Conservation (phyloP, 2,888 invertebrate genomes). For the Dynastes maya region DNA sequence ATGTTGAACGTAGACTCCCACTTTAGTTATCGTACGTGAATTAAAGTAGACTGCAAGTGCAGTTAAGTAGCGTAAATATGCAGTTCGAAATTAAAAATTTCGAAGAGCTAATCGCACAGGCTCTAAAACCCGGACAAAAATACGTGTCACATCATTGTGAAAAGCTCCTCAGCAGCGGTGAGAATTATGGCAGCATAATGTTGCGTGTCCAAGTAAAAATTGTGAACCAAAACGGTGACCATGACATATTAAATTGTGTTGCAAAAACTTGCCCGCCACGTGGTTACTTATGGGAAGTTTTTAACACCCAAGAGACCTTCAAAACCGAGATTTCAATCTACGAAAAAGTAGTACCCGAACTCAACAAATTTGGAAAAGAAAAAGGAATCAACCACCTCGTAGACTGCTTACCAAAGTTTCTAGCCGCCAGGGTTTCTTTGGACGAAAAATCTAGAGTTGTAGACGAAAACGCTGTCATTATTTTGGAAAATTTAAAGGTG, state of each 20-base stretch:
- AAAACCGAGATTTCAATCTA: slow-evolving; percentile 73
- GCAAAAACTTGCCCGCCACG: slow-evolving; percentile 73
- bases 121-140: slow-evolving; percentile 12
- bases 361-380: slow-evolving; percentile 69
- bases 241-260: slow-evolving; percentile 57
- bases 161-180: slow-evolving; percentile 70
- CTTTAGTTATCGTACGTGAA: background rate
- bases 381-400: slow-evolving; percentile 52
- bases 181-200: slow-evolving; percentile 75
- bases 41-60: background rate
- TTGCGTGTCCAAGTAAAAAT: slow-evolving; percentile 64
- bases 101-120: slow-evolving; percentile 8
- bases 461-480: slow-evolving; percentile 72
- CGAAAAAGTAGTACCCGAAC: slow-evolving; percentile 68
- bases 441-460: slow-evolving; percentile 61
- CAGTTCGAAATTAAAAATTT: slow-evolving; percentile 23
- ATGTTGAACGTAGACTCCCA: background rate
- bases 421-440: slow-evolving; percentile 69
- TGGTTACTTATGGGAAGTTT: slow-evolving; percentile 69
- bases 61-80: slow-evolving; percentile 10
- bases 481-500: slow-evolving; percentile 72
- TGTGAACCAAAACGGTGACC: slow-evolving; percentile 49
- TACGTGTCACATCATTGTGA: background rate
- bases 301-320: slow-evolving; percentile 71
- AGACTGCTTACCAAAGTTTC: slow-evolving; percentile 67